Conservation (phyloP, 2,113 vertebrate species). For the Lota lota region DNA sequence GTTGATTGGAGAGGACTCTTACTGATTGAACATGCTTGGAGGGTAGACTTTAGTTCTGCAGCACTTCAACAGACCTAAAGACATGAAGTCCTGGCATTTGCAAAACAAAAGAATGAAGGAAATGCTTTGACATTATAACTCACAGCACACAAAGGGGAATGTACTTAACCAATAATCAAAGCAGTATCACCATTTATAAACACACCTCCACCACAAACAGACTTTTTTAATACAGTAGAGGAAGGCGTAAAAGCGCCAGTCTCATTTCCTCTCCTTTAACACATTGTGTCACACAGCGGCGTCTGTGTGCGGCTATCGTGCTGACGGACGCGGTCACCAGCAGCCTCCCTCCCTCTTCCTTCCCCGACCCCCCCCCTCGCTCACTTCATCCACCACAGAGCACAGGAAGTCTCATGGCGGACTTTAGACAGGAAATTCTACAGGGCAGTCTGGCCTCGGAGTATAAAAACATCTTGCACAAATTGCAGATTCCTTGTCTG, state of each 20-base stretch:
- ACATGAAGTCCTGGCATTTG: conserved; percentile 58
- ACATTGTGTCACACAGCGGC: conserved; percentile 22
- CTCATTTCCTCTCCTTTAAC: conserved; percentile 40
- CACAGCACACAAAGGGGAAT: conserved; percentile 2
- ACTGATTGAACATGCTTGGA: conserved; percentile 50
- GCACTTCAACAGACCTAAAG: conserved; percentile 49
- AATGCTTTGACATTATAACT: conserved; percentile 14
- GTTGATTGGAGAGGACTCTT: conserved; percentile 34
- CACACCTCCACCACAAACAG: not conserved
- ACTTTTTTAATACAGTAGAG: not conserved
- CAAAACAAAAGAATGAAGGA: conserved; percentile 28
- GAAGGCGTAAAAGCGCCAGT: conserved; percentile 18
- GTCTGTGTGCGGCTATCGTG: conserved; percentile 33
- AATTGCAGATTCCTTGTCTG: not conserved
- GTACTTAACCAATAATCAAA: conserved; percentile 4
- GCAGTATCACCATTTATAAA: not conserved
- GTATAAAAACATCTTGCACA: conserved; percentile 41
- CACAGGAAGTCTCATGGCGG: conserved; percentile 68
- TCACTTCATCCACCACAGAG: conserved; percentile 52
- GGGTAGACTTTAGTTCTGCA: conserved; percentile 32
- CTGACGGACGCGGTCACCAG: conserved; percentile 44
- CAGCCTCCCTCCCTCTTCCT: conserved; percentile 59
- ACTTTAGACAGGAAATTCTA: conserved; percentile 69
- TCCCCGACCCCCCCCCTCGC: conserved; percentile 49
- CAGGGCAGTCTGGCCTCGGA: conserved; percentile 55